Evolutionary conservation across 2,797 vertebrate genomes (phyloP).

Genomic region (Malacoctenus gilli): DNA sequence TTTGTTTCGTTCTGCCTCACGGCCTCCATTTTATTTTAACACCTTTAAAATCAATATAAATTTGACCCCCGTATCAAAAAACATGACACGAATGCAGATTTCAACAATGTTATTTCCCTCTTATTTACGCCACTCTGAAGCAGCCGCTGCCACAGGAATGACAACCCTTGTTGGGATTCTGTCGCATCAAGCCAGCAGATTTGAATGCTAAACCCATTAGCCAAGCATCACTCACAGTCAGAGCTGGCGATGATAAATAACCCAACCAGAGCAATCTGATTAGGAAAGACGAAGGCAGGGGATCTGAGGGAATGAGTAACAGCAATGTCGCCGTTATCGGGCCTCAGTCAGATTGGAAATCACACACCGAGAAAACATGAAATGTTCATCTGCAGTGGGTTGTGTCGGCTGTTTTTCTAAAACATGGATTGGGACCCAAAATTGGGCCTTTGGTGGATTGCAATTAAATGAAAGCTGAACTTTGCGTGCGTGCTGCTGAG

Average conservation of each 20-base stretch:
- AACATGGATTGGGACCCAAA: conserved; percentile 63
- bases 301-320: conserved; percentile 79
- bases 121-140: conserved; percentile 68
- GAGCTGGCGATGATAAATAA: conserved; percentile 81
- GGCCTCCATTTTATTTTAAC: conserved; percentile 43
- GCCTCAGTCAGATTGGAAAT: conserved; percentile 79
- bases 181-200: conserved; percentile 77
- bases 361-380: conserved; percentile 75
- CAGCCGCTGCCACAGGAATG: conserved; percentile 66
- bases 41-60: conserved; percentile 71
- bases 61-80: conserved; percentile 60
- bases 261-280: conserved; percentile 82
- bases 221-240: conserved; percentile 82
- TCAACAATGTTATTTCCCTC: conserved; percentile 67
- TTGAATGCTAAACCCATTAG: conserved; percentile 84
- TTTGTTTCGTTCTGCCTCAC: background rate
- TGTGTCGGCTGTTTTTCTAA: conserved; percentile 70
- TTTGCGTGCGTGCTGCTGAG: conserved; percentile 45
- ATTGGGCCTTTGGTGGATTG: conserved; percentile 60
- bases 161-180: conserved; percentile 78
- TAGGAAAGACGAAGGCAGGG: conserved; percentile 75
- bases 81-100: conserved; percentile 70
- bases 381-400: conserved; percentile 73
- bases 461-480: conserved; percentile 71
- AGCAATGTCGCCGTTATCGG: conserved; percentile 74